Evolutionary conservation across 2,797 vertebrate genomes (phyloP).

Genomic region (Alectoris magna): DNA sequence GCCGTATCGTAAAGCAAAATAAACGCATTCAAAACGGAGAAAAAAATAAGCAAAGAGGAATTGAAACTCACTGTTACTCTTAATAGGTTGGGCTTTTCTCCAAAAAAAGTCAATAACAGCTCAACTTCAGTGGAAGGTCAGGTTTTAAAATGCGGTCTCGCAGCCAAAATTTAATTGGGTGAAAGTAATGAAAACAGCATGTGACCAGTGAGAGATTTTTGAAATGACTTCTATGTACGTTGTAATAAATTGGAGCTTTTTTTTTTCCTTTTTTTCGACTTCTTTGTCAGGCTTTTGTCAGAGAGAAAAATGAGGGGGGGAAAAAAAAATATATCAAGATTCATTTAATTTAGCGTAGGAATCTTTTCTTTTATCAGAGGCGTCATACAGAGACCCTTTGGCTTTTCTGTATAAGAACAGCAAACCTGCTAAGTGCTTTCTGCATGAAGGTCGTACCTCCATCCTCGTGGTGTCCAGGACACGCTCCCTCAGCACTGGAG

Average conservation of each 20-base stretch:
- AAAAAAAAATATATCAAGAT: background rate
- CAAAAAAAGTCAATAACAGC: conserved; percentile 9
- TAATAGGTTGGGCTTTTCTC: conserved; percentile 27
- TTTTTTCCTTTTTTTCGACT: background rate
- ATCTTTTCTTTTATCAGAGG: background rate
- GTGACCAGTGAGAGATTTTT: background rate
- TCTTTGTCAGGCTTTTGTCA: conserved; percentile 2
- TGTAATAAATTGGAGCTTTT: background rate
- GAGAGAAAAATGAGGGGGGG: too few species aligned
- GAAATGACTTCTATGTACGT: background rate
- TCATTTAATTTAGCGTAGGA: background rate
- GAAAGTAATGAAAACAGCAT: conserved; percentile 37
- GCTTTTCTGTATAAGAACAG: background rate
- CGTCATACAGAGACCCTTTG: accelerated
- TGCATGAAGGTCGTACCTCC: background rate
- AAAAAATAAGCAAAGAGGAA: conserved; percentile 6
- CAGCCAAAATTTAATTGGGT: background rate
- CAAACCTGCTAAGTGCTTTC: background rate
- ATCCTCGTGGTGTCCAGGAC: background rate
- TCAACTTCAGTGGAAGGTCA: conserved; percentile 11
- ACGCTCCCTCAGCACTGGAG: background rate
- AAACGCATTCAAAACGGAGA: background rate
- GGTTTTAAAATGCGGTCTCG: conserved; percentile 21
- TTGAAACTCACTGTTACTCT: background rate
- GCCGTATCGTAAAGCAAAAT: background rate